These are phyloP conservation scores for Nasonia longicornis DNA, from an alignment of 1,140 invertebrate species.

Conservation along the genomic window DNA sequence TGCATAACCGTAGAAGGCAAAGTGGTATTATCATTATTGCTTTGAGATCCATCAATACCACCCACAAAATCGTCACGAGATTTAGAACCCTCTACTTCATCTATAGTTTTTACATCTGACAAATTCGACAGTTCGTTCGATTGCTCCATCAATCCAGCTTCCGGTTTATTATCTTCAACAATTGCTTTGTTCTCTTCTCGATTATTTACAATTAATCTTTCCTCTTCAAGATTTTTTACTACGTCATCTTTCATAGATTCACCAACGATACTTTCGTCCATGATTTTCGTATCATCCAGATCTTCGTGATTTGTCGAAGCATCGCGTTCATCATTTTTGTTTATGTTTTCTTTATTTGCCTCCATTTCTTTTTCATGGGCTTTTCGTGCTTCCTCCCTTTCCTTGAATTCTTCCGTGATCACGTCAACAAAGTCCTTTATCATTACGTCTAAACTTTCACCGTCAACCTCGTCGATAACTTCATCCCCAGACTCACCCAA, in stretches of 20 bases:
- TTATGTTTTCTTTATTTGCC: neutral
- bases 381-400: neutral
- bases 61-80: neutral
- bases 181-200: neutral
- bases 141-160: neutral
- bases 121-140: neutral
- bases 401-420: conserved; percentile 24
- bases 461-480: neutral
- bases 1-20: neutral
- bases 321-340: neutral
- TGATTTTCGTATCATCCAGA: neutral
- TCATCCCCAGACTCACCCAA: neutral
- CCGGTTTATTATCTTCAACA: neutral
- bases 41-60: neutral
- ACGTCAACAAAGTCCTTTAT: conserved; percentile 33
- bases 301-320: neutral
- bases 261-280: neutral
- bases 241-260: neutral
- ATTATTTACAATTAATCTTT: neutral
- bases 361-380: neutral
- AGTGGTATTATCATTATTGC: neutral
- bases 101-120: conserved; percentile 3
- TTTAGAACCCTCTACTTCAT: neutral
- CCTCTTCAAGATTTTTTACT: neutral
- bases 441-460: conserved; percentile 16